Conservation (phyloP, 2,113 vertebrate genomes). For the Megatriorchis doriae region DNA sequence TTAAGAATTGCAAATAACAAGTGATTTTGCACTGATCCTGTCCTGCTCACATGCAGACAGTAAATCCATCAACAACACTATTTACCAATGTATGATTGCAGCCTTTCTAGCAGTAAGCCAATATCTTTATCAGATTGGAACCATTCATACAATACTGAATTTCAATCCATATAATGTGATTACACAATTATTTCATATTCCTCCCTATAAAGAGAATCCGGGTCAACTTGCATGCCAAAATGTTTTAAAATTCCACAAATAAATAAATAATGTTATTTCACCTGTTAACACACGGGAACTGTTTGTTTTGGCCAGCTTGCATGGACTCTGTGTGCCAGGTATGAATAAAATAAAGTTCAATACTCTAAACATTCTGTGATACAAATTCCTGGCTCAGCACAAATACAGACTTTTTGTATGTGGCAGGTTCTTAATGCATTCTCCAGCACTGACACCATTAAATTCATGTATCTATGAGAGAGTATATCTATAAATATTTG, state of each 20-base stretch:
- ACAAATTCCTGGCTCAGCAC: slow-evolving; percentile 45
- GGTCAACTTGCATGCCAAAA: background rate
- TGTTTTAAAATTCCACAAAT: background rate
- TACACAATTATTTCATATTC: background rate
- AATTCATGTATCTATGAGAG: background rate
- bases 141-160: background rate
- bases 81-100: background rate
- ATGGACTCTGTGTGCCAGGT: background rate
- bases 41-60: background rate
- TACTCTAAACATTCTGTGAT: slow-evolving; percentile 32
- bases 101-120: background rate
- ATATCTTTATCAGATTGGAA: slow-evolving; percentile 41
- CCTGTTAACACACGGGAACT: slow-evolving; percentile 40
- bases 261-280: slow-evolving; percentile 48
- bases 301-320: slow-evolving; percentile 21
- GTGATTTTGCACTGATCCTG: background rate
- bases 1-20: background rate
- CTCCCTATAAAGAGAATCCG: background rate
- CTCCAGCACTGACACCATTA: background rate
- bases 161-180: background rate
- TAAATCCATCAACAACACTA: background rate
- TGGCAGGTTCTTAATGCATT: slow-evolving; percentile 18
- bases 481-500: background rate
- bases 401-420: slow-evolving; percentile 11
- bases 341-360: slow-evolving; percentile 32